Percentiles rank a stretch among this genome's conserved stretches.
phyloP scores from a whole-genome alignment of 2,797 vertebrate species.

The Brachyrhaphis roseni region DNA sequence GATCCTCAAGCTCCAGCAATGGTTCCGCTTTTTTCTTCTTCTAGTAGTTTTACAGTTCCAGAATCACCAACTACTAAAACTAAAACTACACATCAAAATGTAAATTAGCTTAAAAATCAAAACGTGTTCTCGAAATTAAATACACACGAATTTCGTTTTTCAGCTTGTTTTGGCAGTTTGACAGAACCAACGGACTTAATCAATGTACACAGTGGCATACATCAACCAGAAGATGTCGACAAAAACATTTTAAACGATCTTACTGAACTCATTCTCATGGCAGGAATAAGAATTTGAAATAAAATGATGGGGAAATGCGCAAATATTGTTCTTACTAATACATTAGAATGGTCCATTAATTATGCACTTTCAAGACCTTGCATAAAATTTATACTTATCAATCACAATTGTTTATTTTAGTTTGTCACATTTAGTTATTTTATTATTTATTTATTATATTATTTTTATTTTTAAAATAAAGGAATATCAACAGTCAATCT shows the following conservation, averaged over 20 bases:
- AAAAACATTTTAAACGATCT: not conserved
- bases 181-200: not conserved
- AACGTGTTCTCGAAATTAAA: not conserved
- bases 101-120: not conserved
- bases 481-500: not conserved
- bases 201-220: not conserved
- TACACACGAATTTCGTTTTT: not conserved
- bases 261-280: not conserved
- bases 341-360: not conserved
- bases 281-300: not conserved
- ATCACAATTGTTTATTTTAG: not conserved
- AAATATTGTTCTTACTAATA: not conserved
- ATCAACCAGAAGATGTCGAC: conserved; percentile 36
- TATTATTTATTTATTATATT: not conserved
- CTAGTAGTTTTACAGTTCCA: not conserved
- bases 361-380: not conserved
- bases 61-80: not conserved
- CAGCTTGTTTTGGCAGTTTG: not conserved
- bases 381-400: not conserved
- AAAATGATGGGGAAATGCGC: not conserved
- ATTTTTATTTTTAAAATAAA: not conserved
- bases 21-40: conserved; percentile 54
- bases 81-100: not conserved
- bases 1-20: not conserved
- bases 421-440: not conserved